Evolutionary conservation across 2,888 invertebrate genomes (phyloP).

Genomic region (Gymnoscelis rufifasciata): DNA sequence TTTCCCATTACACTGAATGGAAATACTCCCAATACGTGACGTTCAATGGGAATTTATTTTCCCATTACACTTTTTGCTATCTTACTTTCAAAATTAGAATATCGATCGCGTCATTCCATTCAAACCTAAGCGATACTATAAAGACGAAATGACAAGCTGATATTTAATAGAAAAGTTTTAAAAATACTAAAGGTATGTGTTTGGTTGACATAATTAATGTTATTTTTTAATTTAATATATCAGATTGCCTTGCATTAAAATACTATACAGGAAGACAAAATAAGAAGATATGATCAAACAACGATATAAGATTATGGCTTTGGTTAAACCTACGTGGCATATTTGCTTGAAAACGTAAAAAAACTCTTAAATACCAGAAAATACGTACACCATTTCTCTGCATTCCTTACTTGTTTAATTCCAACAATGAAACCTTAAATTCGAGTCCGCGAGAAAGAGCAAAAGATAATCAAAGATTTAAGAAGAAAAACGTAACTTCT

Average conservation of each 20-base stretch:
- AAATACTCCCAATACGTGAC: conserved; percentile 4
- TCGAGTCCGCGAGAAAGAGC: conserved; percentile 23
- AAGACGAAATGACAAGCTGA: conserved; percentile 12
- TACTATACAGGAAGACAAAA: too few species aligned
- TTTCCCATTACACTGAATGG: neutral
- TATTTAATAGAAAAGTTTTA: conserved; percentile 9
- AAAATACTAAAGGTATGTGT: neutral
- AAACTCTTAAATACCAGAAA: too few species aligned
- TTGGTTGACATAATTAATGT: too few species aligned
- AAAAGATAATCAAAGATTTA: conserved; percentile 32
- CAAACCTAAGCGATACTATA: conserved; percentile 4
- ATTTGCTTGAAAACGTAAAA: too few species aligned
- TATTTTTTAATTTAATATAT: too few species aligned
- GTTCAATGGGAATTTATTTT: neutral
- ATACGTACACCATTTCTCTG: too few species aligned
- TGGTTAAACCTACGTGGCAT: too few species aligned
- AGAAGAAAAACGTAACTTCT: conserved; percentile 34
- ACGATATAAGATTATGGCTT: too few species aligned
- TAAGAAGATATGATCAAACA: too few species aligned
- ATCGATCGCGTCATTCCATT: conserved; percentile 1
- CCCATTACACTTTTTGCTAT: conserved; percentile 1
- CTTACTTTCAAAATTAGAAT: conserved; percentile 3
- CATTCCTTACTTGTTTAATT: conserved; percentile 17
- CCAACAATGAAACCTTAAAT: conserved; percentile 20
- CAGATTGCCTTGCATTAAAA: neutral